Evolutionary conservation across 2,113 vertebrate genomes (phyloP), one percentile per base, ranked within the genome.

Genomic region (Illadopsis cleaveri): DNA sequence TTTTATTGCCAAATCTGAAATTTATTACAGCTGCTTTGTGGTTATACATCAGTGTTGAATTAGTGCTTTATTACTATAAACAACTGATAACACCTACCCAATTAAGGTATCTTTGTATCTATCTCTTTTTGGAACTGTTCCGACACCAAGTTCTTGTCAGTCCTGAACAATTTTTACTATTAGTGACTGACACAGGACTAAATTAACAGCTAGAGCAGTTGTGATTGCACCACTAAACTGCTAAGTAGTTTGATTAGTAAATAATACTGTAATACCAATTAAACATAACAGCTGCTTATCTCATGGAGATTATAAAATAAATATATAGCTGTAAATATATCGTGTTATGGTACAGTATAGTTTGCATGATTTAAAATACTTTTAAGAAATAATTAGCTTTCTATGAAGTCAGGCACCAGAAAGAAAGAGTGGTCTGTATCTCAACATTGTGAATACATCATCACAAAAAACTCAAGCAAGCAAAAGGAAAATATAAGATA

Each of bases 41-140:
- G 86, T 93, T 93, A 77, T 88, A 83, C n/a, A 51, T 17, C 51
- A 82, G 86, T 89, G 56, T 75, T 28, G 42, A 94, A 94, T 71
- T 88, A 93, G 94, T 51, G 47, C 60, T 96, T 98, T 95, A 96
- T 98, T 97, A 97, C 95, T 92, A 93, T 75, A 75, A 77, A 90
- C 57, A 83, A 86, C 71, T 20, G 72, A 94, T 92, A 97, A 93
- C 84, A 95, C 85, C 66, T 65, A 53, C 23, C 44, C 80, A 88
- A 73, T 80, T 93, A 90, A 87, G 33, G 75, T 86, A 80, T 94
- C 62, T 86, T 48, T 88, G 58, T 58, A 90, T 97, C 94, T 96
- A 31, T 93, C 86, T 96, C 40, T 91, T 37, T 79, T 95, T 83
- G 90, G 88, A 97, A 89, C 73, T 57, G 37, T 12, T 45, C 82